Evolutionary conservation across 1,140 invertebrate genomes (phyloP), one percentile per base, ranked within the genome.

Genomic region (Ceratoteleas bidentatus): DNA sequence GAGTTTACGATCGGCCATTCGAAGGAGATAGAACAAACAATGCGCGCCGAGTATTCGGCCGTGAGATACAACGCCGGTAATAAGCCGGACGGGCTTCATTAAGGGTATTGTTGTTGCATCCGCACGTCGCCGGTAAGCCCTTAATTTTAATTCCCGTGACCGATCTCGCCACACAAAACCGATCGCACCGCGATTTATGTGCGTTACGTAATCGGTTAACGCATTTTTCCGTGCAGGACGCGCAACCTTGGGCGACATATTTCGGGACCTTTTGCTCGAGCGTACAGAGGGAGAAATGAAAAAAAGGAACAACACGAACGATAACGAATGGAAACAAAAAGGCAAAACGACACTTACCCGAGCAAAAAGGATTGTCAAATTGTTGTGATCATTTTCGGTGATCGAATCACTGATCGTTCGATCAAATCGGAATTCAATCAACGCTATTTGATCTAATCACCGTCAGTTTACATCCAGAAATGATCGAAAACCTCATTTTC

Each of bases 71-170:
- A 74, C 87, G 84, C 47, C 72, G 82, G 88, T 89, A 89, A 89
- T 89, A 89, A 88, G 85, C 85, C 86, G 79, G 76, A 58, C 83
- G 85, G 79, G 85, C 85, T 90, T 90, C 88, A 88, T 90, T 89
- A 90, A 86, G 80, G 62, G 87, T 85, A 90, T 90, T 90, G 88
- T 89, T 88, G 87, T 84, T 72, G 69, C 60, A 70, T 70, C 68
- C 77, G 69, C 60, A 65, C 69, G 77, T 72, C 68, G 74, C 61
- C 61, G 69, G 58, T 60, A 74, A 74, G 65, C 65, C 75, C 81
- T 76, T 75, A 80, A 74, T 61, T 78, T 81, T 81, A 68, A 70
- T 61, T 78, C 80, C 65, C 85, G 83, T 87, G 74, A 85, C 80
- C 84, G 82, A 77, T 81, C 75, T 83, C 49, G 72, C 72, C 81